phyloP scores from a whole-genome alignment of 1,140 invertebrate species.

The Drosophila rufa region DNA sequence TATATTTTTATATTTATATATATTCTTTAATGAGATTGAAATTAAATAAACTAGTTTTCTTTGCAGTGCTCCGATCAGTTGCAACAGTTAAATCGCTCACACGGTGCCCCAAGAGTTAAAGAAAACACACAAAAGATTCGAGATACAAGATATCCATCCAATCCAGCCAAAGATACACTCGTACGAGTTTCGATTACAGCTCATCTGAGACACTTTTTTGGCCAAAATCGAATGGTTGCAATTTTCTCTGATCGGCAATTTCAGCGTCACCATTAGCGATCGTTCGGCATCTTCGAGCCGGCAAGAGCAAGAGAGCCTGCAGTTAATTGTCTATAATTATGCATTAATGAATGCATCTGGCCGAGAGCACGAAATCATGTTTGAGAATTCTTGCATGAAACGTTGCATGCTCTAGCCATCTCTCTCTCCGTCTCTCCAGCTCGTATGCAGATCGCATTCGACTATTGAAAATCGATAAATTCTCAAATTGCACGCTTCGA shows the following conservation, averaged over 20 bases:
- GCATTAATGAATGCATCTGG: constrained; percentile 82
- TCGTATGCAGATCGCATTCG: constrained; percentile 55
- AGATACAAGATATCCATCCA: constrained; percentile 27
- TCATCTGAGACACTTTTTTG: constrained; percentile 42
- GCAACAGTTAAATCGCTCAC: constrained; percentile 65
- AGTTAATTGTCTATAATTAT: constrained; percentile 81
- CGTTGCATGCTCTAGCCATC: constrained; percentile 60
- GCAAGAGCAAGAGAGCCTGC: constrained; percentile 10
- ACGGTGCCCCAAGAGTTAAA: constrained; percentile 46
- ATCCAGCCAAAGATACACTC: constrained; percentile 15
- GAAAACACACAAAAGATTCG: constrained; percentile 57
- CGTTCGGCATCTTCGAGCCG: constrained; percentile 8
- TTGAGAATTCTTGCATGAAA: constrained; percentile 79
- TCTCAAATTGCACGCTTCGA: constrained; percentile 79
- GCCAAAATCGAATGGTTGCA: constrained; percentile 60
- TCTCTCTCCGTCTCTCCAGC: background rate
- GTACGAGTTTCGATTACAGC: constrained; percentile 52
- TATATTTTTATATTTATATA: too few relatives aligned
- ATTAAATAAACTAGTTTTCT: background rate
- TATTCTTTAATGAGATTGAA: too few relatives aligned
- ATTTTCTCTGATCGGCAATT: constrained; percentile 70
- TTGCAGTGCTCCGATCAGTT: constrained; percentile 14
- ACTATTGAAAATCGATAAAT: constrained; percentile 79
- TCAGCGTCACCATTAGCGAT: constrained; percentile 66
- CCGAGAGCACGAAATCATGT: constrained; percentile 78